Evolutionary conservation across 2,113 vertebrate genomes (phyloP).

Genomic region (Notarius lentiginosus): DNA sequence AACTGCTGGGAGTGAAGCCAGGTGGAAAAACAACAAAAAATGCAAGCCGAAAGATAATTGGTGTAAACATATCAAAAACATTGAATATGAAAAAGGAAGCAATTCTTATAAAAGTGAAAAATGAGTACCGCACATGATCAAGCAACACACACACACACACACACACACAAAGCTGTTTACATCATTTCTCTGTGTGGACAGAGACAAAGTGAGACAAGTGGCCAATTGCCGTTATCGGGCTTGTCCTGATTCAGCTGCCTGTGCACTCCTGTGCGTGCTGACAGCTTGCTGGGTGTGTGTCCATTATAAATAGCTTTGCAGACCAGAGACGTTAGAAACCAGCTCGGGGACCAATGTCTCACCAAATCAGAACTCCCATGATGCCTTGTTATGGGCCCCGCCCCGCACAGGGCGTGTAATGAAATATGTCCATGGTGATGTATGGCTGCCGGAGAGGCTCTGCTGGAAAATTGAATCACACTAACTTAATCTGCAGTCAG

Average conservation of each 20-base stretch:
- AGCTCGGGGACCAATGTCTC: conserved; percentile 69
- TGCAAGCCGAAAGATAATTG: background rate
- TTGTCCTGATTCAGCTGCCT: conserved; percentile 42
- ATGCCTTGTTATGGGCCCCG: conserved; percentile 71
- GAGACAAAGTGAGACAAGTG: conserved; percentile 48
- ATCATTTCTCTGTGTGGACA: conserved; percentile 46
- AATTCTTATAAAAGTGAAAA: background rate
- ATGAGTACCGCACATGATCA: background rate
- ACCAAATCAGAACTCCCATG: conserved; percentile 66
- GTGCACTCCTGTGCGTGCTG: conserved; percentile 21
- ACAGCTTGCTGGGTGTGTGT: conserved; percentile 37
- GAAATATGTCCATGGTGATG: conserved; percentile 81
- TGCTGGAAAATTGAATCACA: conserved; percentile 83
- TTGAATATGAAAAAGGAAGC: background rate
- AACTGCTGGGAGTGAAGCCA: conserved; percentile 3
- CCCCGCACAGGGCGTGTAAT: conserved; percentile 72
- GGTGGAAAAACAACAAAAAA: background rate
- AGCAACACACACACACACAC: background rate
- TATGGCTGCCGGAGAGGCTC: conserved; percentile 76
- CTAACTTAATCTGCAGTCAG: conserved; percentile 83
- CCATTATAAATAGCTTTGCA: conserved; percentile 50
- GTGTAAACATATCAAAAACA: background rate
- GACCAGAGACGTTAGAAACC: conserved; percentile 10
- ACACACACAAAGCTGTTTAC: conserved; percentile 36
- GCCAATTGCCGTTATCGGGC: conserved; percentile 47